Conservation (phyloP, 2,113 vertebrate genomes). For the Oceanites oceanicus region DNA sequence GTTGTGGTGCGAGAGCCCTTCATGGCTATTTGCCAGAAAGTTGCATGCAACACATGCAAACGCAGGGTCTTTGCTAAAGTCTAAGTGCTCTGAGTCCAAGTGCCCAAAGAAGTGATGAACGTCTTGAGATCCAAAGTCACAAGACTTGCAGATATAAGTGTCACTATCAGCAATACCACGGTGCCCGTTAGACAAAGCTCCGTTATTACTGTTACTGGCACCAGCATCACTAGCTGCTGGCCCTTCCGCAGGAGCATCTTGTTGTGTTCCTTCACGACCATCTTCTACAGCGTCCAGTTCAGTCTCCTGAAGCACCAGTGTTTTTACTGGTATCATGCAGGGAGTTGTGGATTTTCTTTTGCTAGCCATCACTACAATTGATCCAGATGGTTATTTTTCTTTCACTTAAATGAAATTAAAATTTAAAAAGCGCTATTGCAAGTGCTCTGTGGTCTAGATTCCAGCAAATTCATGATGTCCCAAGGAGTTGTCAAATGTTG, state of each 20-base stretch:
- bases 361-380: constrained; percentile 86
- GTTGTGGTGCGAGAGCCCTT: constrained; percentile 92
- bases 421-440: constrained; percentile 55
- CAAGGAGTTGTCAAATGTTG: constrained; percentile 55
- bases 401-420: background rate
- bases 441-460: constrained; percentile 52
- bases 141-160: constrained; percentile 86
- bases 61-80: constrained; percentile 87
- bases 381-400: constrained; percentile 33
- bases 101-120: constrained; percentile 89
- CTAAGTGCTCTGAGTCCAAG: constrained; percentile 87
- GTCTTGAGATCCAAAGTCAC: constrained; percentile 89
- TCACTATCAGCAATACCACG: constrained; percentile 72
- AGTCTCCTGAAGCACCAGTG: constrained; percentile 76
- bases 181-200: constrained; percentile 74
- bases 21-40: constrained; percentile 86
- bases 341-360: constrained; percentile 96
- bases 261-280: constrained; percentile 50
- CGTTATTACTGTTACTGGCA: constrained; percentile 40
- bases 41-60: constrained; percentile 86
- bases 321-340: constrained; percentile 97
- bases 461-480: constrained; percentile 66
- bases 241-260: constrained; percentile 64
- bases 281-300: constrained; percentile 66
- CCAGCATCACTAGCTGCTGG: constrained; percentile 61